phyloP scores from a whole-genome alignment of 2,888 invertebrate genomes.

The Ophion ventricosus region DNA sequence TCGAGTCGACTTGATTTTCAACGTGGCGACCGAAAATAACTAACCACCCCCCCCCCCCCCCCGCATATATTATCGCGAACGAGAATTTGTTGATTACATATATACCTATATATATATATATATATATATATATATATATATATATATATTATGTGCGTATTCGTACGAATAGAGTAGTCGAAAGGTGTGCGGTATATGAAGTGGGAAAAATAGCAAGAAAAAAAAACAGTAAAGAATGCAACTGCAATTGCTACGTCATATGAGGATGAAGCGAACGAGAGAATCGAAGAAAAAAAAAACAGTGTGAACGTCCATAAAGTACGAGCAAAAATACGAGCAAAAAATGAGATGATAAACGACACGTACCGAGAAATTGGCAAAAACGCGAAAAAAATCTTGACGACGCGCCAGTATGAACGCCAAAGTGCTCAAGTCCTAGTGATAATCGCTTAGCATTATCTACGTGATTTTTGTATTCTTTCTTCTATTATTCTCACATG shows the following conservation, averaged over 20 bases:
- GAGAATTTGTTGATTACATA: constrained; percentile 38
- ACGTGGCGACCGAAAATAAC: constrained; percentile 40
- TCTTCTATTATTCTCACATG: background rate
- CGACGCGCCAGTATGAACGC: constrained; percentile 44
- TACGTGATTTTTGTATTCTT: constrained; percentile 61
- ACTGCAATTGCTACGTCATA: constrained; percentile 8
- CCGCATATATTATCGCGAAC: constrained; percentile 5
- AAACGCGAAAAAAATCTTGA: constrained; percentile 9
- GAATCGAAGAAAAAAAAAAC: constrained; percentile 27
- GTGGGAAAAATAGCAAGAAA: background rate
- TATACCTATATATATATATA: constrained; percentile 28
- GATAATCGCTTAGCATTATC: constrained; percentile 50
- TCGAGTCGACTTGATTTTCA: constrained; percentile 36
- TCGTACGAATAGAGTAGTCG: background rate
- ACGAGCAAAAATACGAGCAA: constrained; percentile 19
- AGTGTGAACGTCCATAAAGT: constrained; percentile 33
- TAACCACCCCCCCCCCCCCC: background rate
- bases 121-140: constrained; percentile 26
- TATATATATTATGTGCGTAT: constrained; percentile 8
- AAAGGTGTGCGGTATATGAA: background rate
- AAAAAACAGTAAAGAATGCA: background rate
- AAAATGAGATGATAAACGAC: background rate
- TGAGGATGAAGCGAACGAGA: constrained; percentile 36
- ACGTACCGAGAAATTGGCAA: constrained; percentile 8
- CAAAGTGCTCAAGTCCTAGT: constrained; percentile 63